Evolutionary conservation across 2,888 invertebrate species (phyloP), one percentile per base, ranked within the genome.

Genomic region (Ophioninae sp.): DNA sequence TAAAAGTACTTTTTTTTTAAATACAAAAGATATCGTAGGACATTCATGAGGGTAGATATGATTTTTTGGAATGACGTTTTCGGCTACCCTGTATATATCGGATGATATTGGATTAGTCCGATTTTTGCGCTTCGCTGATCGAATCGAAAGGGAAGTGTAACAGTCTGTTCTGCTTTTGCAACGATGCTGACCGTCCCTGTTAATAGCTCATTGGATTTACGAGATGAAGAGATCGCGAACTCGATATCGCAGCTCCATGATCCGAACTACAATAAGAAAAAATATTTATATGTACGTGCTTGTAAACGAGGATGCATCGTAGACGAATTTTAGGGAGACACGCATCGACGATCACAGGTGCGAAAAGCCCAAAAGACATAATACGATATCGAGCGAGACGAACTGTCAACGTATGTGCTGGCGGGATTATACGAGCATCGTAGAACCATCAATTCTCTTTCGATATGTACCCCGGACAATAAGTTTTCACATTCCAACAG

Each of bases 181-280:
- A 22, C 72, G 68, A 68, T 71, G 69, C 64, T 71, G 41, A 44
- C 44, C 76, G 39, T 79, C 76, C 86, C 87, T 82, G 85, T 85
- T 88, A 89, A 88, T 89, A 89, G 87, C 87, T 90, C 87, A 85
- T 87, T 85, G 86, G 88, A 85, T 90, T 90, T 87, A 89, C 85
- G 86, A 88, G 73, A 83, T 69, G 71, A 69, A 72, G 73, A 64
- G 74, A 76, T 80, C 44, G 67, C 72, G 69, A 73, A 75, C 81
- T 71, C 6, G 6, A 30, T 72, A 68, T 77, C 74, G 44, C 39
- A 30, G 30, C 63, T 63, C 73, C 51, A n/a, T 51, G 7, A 51
- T n/a, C 30, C n/a, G 44, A 23, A n/a, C 17, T n/a, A 30, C 3
- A 30, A 30, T 23, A 63, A 30, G 20, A 51, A 74, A 20, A 39